Evolutionary conservation across 2,113 vertebrate species (phyloP).

Genomic region (Psittacula cyanocephala): DNA sequence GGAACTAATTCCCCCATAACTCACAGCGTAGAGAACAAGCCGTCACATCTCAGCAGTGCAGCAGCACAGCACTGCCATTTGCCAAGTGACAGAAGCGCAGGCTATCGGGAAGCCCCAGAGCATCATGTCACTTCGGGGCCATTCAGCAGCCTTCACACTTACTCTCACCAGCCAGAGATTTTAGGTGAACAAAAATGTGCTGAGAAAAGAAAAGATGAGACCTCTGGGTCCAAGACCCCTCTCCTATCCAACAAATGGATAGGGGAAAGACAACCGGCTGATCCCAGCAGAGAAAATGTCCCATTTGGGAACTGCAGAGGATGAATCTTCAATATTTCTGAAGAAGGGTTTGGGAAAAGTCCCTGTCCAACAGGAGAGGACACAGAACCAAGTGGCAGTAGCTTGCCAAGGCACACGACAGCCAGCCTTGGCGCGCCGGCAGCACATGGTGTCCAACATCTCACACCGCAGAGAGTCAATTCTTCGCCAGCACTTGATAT

Average conservation of each 20-base stretch:
- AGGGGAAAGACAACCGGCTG: neutral
- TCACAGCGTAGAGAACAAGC: neutral
- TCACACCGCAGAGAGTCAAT: neutral
- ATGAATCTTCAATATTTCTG: neutral
- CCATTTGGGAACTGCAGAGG: neutral
- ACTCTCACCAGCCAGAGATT: neutral
- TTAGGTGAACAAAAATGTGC: neutral
- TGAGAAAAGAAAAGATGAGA: neutral
- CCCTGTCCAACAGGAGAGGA: neutral
- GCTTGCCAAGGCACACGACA: neutral
- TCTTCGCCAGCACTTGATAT: neutral
- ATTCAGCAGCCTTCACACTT: neutral
- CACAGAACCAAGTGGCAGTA: neutral
- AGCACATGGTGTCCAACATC: neutral
- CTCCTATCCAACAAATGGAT: neutral
- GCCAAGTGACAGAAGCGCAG: neutral
- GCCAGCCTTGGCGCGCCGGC: neutral
- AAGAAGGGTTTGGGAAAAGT: neutral
- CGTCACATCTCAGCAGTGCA: neutral
- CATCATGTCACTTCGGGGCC: fast-evolving
- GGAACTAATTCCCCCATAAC: neutral
- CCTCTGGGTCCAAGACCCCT: neutral
- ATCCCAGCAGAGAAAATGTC: neutral
- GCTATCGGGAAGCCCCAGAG: neutral
- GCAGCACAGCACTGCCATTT: neutral